phyloP scores from a whole-genome alignment of 2,113 vertebrate genomes.

The Pelvicachromis taeniatus region DNA sequence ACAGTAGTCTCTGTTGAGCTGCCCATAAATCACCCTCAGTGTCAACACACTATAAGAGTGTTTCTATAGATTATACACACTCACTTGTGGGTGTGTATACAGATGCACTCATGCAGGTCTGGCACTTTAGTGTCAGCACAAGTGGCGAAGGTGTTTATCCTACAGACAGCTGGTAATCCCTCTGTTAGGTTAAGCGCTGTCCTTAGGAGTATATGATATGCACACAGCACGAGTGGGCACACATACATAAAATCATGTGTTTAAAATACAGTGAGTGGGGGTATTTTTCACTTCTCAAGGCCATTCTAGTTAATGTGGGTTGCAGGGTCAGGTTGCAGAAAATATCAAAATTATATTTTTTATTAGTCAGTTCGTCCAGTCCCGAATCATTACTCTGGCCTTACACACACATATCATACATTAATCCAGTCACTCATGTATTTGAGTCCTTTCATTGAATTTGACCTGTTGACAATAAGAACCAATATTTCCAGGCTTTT shows the following conservation, averaged over 20 bases:
- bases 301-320: neutral
- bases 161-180: constrained; percentile 61
- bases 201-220: constrained; percentile 3
- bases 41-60: constrained; percentile 76
- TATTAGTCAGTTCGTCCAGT: neutral
- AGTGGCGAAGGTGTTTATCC: constrained; percentile 65
- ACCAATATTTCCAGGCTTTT: neutral
- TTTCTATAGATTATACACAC: constrained; percentile 79
- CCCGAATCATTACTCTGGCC: neutral
- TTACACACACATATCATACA: neutral
- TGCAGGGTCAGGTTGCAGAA: neutral
- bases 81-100: constrained; percentile 70
- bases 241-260: neutral
- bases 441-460: neutral
- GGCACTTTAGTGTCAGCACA: constrained; percentile 57
- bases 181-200: constrained; percentile 44
- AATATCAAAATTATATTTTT: neutral
- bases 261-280: neutral
- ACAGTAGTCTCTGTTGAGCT: constrained; percentile 65
- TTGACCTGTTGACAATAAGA: neutral
- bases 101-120: constrained; percentile 58
- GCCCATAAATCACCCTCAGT: constrained; percentile 68
- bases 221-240: neutral
- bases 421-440: neutral
- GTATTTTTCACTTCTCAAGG: neutral